These are phyloP conservation scores for Sula dactylatra DNA, from an alignment of 2,113 vertebrate species.

Conservation along the genomic window DNA sequence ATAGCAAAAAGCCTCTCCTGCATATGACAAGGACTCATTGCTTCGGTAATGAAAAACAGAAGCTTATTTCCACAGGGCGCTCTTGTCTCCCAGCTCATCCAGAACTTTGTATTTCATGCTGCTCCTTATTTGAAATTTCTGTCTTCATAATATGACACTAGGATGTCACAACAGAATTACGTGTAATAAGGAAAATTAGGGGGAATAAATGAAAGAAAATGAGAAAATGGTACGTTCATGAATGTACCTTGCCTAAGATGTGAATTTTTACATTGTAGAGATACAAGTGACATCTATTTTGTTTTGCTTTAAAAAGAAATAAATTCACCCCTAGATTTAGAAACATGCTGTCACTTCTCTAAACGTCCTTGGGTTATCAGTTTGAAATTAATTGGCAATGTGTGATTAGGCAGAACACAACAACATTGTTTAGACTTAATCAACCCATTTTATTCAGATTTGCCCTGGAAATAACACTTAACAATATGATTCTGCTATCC, in stretches of 20 bases:
- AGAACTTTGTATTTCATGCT: background rate
- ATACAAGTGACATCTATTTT: background rate
- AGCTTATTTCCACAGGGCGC: background rate
- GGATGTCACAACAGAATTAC: slow-evolving; percentile 49
- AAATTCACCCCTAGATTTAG: slow-evolving; percentile 19
- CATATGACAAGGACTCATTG: background rate
- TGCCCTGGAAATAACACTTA: slow-evolving; percentile 24
- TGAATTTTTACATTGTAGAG: background rate
- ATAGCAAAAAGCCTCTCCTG: background rate
- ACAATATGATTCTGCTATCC: background rate
- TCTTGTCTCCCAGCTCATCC: background rate
- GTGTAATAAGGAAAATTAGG: slow-evolving; percentile 55
- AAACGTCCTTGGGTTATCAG: slow-evolving; percentile 46
- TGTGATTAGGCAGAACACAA: slow-evolving; percentile 21
- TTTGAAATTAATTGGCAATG: slow-evolving; percentile 32
- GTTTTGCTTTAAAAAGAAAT: slow-evolving; percentile 5
- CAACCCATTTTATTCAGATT: slow-evolving; percentile 52
- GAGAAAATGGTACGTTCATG: background rate
- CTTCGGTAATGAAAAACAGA: background rate
- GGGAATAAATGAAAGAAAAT: slow-evolving; percentile 38
- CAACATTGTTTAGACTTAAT: background rate
- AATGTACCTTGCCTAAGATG: background rate
- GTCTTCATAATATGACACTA: background rate
- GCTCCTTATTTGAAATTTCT: slow-evolving; percentile 8
- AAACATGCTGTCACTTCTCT: slow-evolving; percentile 14